Base-by-base conservation (phyloP, 2,113 vertebrate genomes). In the Oncorhynchus tshawytscha region DNA sequence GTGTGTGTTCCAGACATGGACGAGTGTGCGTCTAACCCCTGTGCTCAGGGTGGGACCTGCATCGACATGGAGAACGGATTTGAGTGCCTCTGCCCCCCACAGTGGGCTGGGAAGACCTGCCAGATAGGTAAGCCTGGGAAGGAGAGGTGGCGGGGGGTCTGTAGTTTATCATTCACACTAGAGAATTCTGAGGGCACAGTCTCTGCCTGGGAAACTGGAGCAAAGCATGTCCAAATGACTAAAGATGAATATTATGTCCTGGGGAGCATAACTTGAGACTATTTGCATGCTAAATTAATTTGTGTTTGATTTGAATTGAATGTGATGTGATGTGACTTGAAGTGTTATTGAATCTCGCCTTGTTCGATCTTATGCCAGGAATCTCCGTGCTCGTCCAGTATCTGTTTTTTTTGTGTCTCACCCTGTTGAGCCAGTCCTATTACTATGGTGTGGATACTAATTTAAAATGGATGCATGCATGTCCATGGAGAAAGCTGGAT, bases 81-180 rank as follows among this genome's bases (percentile, higher is more conserved):
- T 0, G 96, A 97, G 82, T 99, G 97, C 74, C 87, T 99, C 84
- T 99, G 97, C 80, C 94, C 94, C 3, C 92, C 94, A 0, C 95
- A 96, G 88, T 99, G 97, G 97, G 95, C 92, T 51, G 97, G 97
- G 74, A 94, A 94, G 86, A 98, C 96, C 11, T 99, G 97, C 91
- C 95, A 96, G 84, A 95, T 97, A 83, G 97, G 97, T 99, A 90
- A 88, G 91, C 39, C n/a, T 5, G 16, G 15, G 51, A 54, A 18
- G 15, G 16, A 54, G 51, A 18, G 51, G 16, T 54, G 16, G 3
- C 51, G 0, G 3, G 4, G 15, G 15, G 15, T 39, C 5, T 34
- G 39, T 45, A 45, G 39, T 39, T 39, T 39, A 39, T 39, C 8
- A 39, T 39, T 39, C 39, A 39, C 7, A 39, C 39, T 39, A 39